Base-by-base conservation (phyloP, 2,888 invertebrate species). In the Mechanitis mazaeus region DNA sequence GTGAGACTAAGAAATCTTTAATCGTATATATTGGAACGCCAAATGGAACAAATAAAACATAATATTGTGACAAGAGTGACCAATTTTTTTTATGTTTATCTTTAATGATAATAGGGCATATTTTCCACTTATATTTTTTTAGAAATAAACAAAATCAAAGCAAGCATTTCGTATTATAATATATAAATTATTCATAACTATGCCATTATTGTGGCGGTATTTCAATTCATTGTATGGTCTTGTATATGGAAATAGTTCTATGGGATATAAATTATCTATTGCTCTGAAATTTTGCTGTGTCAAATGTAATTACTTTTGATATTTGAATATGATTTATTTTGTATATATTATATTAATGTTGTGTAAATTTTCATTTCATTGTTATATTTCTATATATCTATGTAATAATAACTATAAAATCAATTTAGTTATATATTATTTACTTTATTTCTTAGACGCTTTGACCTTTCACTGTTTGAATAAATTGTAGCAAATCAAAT, bases 131-230 rank as follows among this genome's bases (percentile, higher is more conserved):
- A 7, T 42, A 42, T 42, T 42, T 42, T 42, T 50, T 9, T 50
- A 6, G 11, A 31, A 50, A 50, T 50, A 50, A 50, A 47, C 47
- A 47, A 3, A 31, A 31, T 50, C 50, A 31, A 7, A 68, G 61
- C 69, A 68, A 65, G 73, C 70, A 74, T 77, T 72, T 72, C 77
- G 75, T 80, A 85, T 87, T 85, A 87, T 85, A 80, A 78, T 80
- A 79, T 68, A 74, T 87, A 86, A 81, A 81, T 88, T 87, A 89
- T 89, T 89, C 87, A 88, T 88, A 77, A 75, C 76, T 78, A 80
- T 73, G 74, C 71, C 77, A 71, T 84, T 81, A 84, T 76, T 74
- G 73, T 63, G 69, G 73, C 71, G 74, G 83, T 86, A 81, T 78
- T 78, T 86, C 83, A 83, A 69, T 65, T 72, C 69, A 76, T 76